Evolutionary conservation across 2,797 vertebrate genomes (phyloP), one percentile per base, ranked within the genome.

Genomic region (Macropodus opercularis): DNA sequence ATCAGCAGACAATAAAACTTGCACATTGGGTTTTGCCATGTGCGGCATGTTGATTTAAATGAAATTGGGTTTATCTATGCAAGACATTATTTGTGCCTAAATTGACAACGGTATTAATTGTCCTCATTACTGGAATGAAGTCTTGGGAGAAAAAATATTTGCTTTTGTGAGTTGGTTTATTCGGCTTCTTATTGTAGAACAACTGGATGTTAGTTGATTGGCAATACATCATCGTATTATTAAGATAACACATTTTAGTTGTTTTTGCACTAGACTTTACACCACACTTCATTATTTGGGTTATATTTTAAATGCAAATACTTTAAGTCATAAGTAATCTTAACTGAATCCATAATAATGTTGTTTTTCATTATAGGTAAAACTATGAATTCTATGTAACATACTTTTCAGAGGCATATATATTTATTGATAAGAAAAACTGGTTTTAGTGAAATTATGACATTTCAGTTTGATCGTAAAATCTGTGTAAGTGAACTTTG

Each of bases 21-120:
- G 83, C 67, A 78, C 69, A 53, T 56, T 71, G 79, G 17, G 78
- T 86, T 87, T 49, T 69, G 69, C 75, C n/a, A n/a, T n/a, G n/a
- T n/a, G n/a, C 67, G 62, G 51, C 41, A 11, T 22, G 21, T 84
- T 85, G 38, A 73, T 88, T 80, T 80, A 73, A 69, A 78, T 71
- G 47, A 72, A 81, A 79, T 74, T 61, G 31, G 46, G 53, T 85
- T 87, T 87, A 83, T 85, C 80, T 79, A 58, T 74, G 54, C 68
- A 29, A 63, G 56, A 52, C 50, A 32, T 80, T 61, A 81, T 86
- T 85, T 81, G 61, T 76, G 61, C 49, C 50, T 68, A 78, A 83
- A 80, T 66, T 82, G 77, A 62, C 75, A 75, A 75, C 57, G 56
- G 40, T 71, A 67, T 75, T 81, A 77, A 79, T 83, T 72, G 49